These are phyloP conservation scores for Latrodectus hesperus DNA, from an alignment of 2,888 invertebrate genomes.

Conservation along the genomic window DNA sequence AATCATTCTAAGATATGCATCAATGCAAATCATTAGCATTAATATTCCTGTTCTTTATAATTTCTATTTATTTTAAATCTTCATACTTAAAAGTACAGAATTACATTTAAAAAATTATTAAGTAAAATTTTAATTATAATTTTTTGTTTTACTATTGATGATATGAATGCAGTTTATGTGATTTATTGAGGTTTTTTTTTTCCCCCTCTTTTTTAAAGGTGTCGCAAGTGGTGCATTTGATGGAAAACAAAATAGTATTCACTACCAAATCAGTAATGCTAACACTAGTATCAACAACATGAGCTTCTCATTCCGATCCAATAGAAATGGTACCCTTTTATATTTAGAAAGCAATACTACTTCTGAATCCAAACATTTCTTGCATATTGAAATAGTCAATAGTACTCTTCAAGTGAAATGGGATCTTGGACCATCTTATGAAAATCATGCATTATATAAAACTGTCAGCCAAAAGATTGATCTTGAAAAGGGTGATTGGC, in stretches of 20 bases:
- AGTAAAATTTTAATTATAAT: background rate
- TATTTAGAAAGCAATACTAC: slow-evolving; percentile 32
- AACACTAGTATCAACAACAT: slow-evolving; percentile 40
- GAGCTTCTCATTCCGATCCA: slow-evolving; percentile 59
- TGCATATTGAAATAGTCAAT: slow-evolving; percentile 47
- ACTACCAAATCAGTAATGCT: slow-evolving; percentile 36
- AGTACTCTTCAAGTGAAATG: slow-evolving; percentile 51
- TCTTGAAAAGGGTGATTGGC: slow-evolving; percentile 46
- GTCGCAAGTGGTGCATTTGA: slow-evolving; percentile 63
- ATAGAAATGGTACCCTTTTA: slow-evolving; percentile 45
- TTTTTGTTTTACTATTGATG: background rate
- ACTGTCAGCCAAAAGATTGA: slow-evolving; percentile 62
- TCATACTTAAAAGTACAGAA: background rate
- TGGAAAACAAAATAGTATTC: slow-evolving; percentile 55
- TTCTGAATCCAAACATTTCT: slow-evolving; percentile 26
- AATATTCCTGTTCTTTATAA: no score
- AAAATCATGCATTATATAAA: slow-evolving; percentile 50
- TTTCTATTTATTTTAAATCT: no score
- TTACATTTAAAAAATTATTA: background rate
- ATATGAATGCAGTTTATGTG: background rate
- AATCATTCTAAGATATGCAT: no score
- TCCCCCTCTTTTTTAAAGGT: slow-evolving; percentile 27
- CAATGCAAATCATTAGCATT: no score
- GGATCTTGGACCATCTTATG: slow-evolving; percentile 46
- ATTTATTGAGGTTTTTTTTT: background rate